Conservation (phyloP, 2,797 vertebrate genomes). For the Sparidentex hasta region DNA sequence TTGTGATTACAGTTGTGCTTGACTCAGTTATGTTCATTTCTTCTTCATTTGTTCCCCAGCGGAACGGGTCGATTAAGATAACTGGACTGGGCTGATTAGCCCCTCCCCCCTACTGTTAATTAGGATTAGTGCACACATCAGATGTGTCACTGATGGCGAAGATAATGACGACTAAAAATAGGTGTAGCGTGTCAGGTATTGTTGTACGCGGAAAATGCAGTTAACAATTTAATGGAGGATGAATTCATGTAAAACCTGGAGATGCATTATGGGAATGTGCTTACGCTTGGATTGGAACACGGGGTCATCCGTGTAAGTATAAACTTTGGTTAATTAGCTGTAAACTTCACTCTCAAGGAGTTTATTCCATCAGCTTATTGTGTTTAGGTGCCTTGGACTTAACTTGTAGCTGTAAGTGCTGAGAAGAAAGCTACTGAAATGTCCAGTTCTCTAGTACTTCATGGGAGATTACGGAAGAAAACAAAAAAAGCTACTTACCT, state of each 20-base stretch:
- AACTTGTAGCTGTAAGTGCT: not conserved
- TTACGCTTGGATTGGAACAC: not conserved
- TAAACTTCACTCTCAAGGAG: not conserved
- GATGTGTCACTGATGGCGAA: constrained; percentile 34
- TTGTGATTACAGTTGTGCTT: constrained; percentile 30
- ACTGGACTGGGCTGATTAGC: constrained; percentile 49
- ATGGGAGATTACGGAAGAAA: not conserved
- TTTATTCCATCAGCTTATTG: not conserved
- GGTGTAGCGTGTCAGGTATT: not conserved
- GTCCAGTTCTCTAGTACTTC: not conserved
- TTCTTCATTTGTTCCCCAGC: constrained; percentile 31
- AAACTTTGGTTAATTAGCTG: not conserved
- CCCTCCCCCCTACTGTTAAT: constrained; percentile 51
- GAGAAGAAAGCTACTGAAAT: not conserved
- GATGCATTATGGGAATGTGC: not conserved
- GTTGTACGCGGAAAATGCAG: constrained; percentile 12
- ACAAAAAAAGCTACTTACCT: not conserved
- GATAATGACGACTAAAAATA: constrained; percentile 46
- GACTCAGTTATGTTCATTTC: constrained; percentile 30
- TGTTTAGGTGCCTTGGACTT: too few relatives aligned
- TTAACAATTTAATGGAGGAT: constrained; percentile 19
- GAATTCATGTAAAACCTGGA: not conserved
- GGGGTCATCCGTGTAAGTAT: not conserved
- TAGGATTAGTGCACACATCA: constrained; percentile 54
- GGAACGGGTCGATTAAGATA: constrained; percentile 56